Conservation (phyloP, 2,888 invertebrate genomes). For the Germaria angustata region DNA sequence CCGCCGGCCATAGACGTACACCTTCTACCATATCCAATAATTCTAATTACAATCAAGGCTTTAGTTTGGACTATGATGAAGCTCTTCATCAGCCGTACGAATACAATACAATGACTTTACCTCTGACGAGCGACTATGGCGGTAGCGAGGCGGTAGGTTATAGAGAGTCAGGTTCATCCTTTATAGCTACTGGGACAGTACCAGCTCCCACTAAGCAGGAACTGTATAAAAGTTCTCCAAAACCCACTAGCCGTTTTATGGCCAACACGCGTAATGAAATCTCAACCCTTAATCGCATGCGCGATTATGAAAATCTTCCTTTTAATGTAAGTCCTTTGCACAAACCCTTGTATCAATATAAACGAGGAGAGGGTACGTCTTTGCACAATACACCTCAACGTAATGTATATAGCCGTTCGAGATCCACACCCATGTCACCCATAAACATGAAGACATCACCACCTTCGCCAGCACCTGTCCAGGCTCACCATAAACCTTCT, state of each 20-base stretch:
- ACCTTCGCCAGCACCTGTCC: conserved; percentile 58
- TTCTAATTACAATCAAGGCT: conserved; percentile 84
- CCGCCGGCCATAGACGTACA: conserved; percentile 85
- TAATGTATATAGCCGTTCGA: conserved; percentile 56
- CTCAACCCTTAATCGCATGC: conserved; percentile 72
- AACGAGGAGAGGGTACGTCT: conserved; percentile 62
- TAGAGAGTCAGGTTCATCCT: conserved; percentile 30
- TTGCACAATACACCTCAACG: conserved; percentile 67
- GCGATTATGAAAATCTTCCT: conserved; percentile 75
- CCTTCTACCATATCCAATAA: conserved; percentile 86
- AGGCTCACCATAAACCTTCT: conserved; percentile 48
- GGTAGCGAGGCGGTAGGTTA: conserved; percentile 24
- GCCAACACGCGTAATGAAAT: conserved; percentile 52
- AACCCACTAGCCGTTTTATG: conserved; percentile 72
- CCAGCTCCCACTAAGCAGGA: conserved; percentile 74
- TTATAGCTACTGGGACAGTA: conserved; percentile 49
- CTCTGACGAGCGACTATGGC: conserved; percentile 63
- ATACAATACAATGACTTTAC: conserved; percentile 73
- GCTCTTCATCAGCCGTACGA: conserved; percentile 73
- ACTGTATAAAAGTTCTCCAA: conserved; percentile 75
- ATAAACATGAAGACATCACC: conserved; percentile 67
- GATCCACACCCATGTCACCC: conserved; percentile 68
- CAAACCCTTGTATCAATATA: conserved; percentile 70
- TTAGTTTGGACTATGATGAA: conserved; percentile 83
- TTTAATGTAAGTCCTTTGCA: conserved; percentile 73